Evolutionary conservation across 2,797 vertebrate species (phyloP).

Genomic region (Luscinia luscinia): DNA sequence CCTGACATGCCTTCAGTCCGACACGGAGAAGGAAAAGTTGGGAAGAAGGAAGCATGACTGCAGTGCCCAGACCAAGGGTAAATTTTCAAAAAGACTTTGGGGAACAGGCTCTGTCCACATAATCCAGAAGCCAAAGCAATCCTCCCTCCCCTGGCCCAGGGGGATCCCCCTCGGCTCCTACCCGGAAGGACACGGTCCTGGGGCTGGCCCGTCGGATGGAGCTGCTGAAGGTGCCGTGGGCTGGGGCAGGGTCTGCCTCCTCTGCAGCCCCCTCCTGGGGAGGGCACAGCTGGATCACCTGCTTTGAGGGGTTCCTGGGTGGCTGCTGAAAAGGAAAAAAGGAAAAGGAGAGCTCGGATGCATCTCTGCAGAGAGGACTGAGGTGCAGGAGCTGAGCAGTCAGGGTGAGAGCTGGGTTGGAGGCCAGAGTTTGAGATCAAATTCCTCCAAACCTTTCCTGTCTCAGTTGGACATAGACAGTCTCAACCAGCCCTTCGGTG

Average conservation of each 20-base stretch:
- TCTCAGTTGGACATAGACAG: neutral
- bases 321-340: constrained; percentile 11
- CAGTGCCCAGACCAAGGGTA: neutral
- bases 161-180: constrained; percentile 56
- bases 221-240: constrained; percentile 65
- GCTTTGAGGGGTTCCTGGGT: constrained; percentile 19
- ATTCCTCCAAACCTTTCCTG: neutral
- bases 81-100: neutral
- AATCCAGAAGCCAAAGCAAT: neutral
- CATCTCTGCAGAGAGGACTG: neutral
- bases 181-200: constrained; percentile 90
- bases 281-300: neutral
- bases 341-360: neutral
- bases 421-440: neutral
- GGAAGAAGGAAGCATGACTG: neutral
- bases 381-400: neutral
- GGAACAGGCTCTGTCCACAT: neutral
- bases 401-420: neutral
- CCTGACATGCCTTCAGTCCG: neutral
- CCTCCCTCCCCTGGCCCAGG: neutral
- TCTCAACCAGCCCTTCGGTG: neutral
- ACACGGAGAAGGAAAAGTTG: accelerated
- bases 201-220: constrained; percentile 84
- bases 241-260: constrained; percentile 27
- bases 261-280: constrained; percentile 19